Evolutionary conservation across 2,888 invertebrate genomes (phyloP), one percentile per base, ranked within the genome.

Genomic region (Melieria picta): DNA sequence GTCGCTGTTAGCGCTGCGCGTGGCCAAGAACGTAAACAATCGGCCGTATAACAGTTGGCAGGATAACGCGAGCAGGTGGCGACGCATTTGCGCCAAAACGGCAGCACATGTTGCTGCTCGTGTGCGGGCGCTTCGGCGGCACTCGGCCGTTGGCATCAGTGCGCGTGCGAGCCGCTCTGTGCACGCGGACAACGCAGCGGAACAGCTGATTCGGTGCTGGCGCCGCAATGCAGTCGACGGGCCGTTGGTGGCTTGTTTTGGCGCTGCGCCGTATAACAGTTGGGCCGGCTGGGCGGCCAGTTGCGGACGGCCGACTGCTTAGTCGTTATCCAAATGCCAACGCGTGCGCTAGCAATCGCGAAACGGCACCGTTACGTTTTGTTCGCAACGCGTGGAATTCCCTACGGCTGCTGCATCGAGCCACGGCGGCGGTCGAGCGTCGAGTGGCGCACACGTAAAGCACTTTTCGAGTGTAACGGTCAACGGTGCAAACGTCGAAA

Each of bases 311-410:
- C 62, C 47, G 81, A 80, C 5, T 42, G 43, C 13, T 63, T 55
- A 69, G 69, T 81, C 82, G 79, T 79, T 80, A 77, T 79, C 78
- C 74, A 75, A 76, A 75, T 78, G 81, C 79, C 81, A 79, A 79
- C 74, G 81, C 77, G 81, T 77, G 69, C 79, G 79, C 75, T 77
- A 77, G 76, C 50, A 60, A 10, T 45, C 47, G 52, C 43, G 50
- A 58, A 30, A 30, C 30, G 30, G 30, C 30, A 30, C 30, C 30
- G 30, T 30, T 30, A 30, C 30, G 30, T 30, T 30, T 3, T 30
- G 30, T 30, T 30, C 30, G 30, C 30, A 30, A 1, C 30, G 30
- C 30, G 30, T 30, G 30, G 30, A 30, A 56, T 47, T 50, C 50
- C 50, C 7, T 56, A 45, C 65, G 65, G 52, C n/a, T 11, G 16